Base-by-base conservation (phyloP, 92 coral and sea anemone genomes). In the Zoanthus solanderi region DNA sequence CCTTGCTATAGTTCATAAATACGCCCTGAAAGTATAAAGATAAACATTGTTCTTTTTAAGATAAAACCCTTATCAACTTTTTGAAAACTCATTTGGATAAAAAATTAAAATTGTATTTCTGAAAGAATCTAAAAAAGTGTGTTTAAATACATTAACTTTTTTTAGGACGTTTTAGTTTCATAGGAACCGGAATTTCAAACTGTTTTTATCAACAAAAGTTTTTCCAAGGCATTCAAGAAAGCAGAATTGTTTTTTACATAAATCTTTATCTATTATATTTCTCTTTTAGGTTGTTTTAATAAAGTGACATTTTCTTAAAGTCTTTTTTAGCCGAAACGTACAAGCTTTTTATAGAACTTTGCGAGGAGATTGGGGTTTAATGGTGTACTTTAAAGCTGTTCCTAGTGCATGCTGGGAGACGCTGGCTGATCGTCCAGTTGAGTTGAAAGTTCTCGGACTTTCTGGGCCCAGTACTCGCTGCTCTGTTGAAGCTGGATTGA, bases 391-490 rank as follows among this genome's bases (percentile, higher is more conserved):
- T 10, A 8, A 72, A 29, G 57, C 44, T 37, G 74, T 28, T 65
- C 56, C 85, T 80, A 80, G 74, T 80, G 74, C 60, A 80, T 63
- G 74, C 74, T 80, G 73, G 92, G 92, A 44, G 92, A 90, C 16
- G 86, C 79, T 17, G 89, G 84, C 54, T 85, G 84, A 9, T 86
- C 88, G 76, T 97, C 98, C 87, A 97, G 72, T 85, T 97, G 99
- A 31, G 95, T 88, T 9, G 97, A 86, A 75, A 97, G 93, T 78
- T 97, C 97, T 29, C 97, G 93, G 34, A 97, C 99, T 90, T 97
- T 97, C 73, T 95, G 98, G 10, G 98, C 96, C 99, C 99, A 97
- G 77, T 95, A 95, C 91, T 97, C 99, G 89, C 99, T 97, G 94
- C 99, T 95, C 66, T 95, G 98, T 56, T 97, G 99, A n/a, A 97